phyloP scores from a whole-genome alignment of 2,888 invertebrate genomes.

The Polydrusus tereticollis region DNA sequence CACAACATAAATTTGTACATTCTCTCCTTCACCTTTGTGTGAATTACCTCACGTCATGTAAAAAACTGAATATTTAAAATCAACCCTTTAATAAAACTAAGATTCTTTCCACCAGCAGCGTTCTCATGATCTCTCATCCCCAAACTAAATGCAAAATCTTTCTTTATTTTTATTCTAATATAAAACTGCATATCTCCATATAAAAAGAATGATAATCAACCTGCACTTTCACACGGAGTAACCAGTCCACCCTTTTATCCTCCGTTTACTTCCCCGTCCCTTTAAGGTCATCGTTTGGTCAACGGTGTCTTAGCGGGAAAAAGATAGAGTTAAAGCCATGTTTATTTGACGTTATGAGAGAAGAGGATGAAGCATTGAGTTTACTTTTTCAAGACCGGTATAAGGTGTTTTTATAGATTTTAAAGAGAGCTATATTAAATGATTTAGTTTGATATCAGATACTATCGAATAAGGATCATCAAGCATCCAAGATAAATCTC shows the following conservation, averaged over 20 bases:
- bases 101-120: neutral
- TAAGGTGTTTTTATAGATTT: conserved; percentile 60
- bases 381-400: conserved; percentile 59
- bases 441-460: conserved; percentile 59
- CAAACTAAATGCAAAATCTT: conserved; percentile 53
- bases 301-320: conserved; percentile 46
- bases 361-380: conserved; percentile 57
- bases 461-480: conserved; percentile 39
- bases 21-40: neutral
- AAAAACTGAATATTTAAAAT: conserved; percentile 1
- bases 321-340: conserved; percentile 50
- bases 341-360: conserved; percentile 52
- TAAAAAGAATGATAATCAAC: conserved; percentile 63
- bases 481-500: neutral
- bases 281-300: conserved; percentile 42
- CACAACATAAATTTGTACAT: too few relatives aligned
- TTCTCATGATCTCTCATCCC: conserved; percentile 52
- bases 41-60: neutral
- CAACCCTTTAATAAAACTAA: conserved; percentile 3
- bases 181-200: conserved; percentile 59
- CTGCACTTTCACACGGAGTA: conserved; percentile 57
- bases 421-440: conserved; percentile 52
- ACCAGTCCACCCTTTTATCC: conserved; percentile 39
- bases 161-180: conserved; percentile 53
- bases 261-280: conserved; percentile 43